Base-by-base conservation (phyloP, 2,797 vertebrate species). In the Sphenodon punctatus region DNA sequence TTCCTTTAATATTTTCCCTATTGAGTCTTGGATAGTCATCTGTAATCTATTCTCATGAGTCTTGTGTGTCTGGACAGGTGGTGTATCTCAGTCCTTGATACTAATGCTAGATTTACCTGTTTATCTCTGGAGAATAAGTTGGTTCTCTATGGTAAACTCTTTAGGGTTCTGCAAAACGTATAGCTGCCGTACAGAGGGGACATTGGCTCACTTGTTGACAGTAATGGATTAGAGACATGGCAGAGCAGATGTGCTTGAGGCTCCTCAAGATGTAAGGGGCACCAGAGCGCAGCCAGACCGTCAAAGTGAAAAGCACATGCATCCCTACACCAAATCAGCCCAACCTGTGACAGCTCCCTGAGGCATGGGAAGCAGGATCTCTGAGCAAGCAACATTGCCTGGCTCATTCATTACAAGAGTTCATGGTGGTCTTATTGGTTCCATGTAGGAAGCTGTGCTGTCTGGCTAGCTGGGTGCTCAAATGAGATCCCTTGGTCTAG, bases 361-460 rank as follows among this genome's bases (percentile, higher is more conserved):
- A 66, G 67, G 48, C 84, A 78, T 3, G 0, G 20, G 49, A 34
- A 78, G 70, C 49, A 66, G 66, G 60, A 88, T 74, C 42, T 81
- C 81, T 79, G 84, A 75, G 71, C 81, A 80, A 84, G 79, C 51
- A 16, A 65, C 83, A 58, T 73, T 64, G 46, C 63, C 51, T 67
- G 76, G 56, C 84, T 86, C 90, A 86, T 90, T 92, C 88, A 74
- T 81, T 91, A 59, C 67, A 60, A 32, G 60, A 83, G 65, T 90
- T 89, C 86, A 85, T 38, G 90, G 88, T 10, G 43, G 10, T 63
- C 79, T 89, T 80, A 89, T 90, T 79, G 79, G 78, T 72, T 83
- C n/a, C 89, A 90, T 91, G 71, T 93, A 90, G 75, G 89, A 55
- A 46, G 36, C 34, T 30, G 48, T 49, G 69, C 43, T 72, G 72